Base-by-base conservation (phyloP, 2,888 invertebrate species). In the Dryocosmus kuriphilus region DNA sequence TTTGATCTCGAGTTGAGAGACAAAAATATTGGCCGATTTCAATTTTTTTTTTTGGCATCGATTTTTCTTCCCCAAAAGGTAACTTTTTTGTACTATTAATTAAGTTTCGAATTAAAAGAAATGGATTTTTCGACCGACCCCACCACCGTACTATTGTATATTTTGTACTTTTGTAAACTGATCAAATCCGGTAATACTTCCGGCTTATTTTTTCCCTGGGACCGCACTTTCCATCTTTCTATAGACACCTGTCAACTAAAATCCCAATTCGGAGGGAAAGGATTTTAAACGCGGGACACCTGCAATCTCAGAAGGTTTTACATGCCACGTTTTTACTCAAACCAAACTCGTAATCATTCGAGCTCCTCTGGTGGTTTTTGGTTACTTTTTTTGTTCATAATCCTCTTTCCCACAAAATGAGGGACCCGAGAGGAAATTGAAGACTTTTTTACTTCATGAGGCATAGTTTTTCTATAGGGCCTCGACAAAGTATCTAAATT, bases 341-440 rank as follows among this genome's bases (percentile, higher is more conserved):
- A 67, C 16, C 41, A 9, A 41, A 27, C 3, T 27, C 16, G n/a
- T 16, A 41, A 41, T 41, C 41, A 46, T 27, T 51, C 51, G 51
- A 51, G 51, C 51, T 41, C 65, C 14, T 63, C 35, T n/a, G 62
- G 22, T 22, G 65, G 22, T 65, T 65, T 65, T 14, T 7, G 19
- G 46, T 46, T 67, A 22, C 65, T 30, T 32, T 62, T 62, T 62
- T 32, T 30, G 16, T 30, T 38, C 63, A 16, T 65, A 46, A 67
- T 67, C 65, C 41, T 67, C 65, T 67, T 46, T 27, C 65, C 41
- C 41, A 41, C 41, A 67, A 67, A 67, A 67, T 67, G 16, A 67
- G 65, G 24, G 16, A 19, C 8, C 61, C 8, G 22, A 65, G n/a
- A 63, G 3, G 65, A 65, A 38, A 65, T 65, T 67, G 9, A 22